Percentiles rank a stretch among this genome's conserved stretches.
Conservation (phyloP, 2,888 invertebrate species). For the Drosophila mettleri region DNA sequence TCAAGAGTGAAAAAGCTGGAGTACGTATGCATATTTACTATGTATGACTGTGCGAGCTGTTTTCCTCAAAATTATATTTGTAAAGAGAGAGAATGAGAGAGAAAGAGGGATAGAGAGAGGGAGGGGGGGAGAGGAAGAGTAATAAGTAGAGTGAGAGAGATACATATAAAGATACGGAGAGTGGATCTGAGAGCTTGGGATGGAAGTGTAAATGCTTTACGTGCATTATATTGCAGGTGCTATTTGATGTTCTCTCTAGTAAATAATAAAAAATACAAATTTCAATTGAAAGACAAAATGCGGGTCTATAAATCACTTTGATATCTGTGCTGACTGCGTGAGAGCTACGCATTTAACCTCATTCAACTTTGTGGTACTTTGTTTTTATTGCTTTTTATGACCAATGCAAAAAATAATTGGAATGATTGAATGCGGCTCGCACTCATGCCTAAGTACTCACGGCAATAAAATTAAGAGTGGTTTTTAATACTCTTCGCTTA, state of each 20-base stretch:
- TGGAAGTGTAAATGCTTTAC: conserved; percentile 2
- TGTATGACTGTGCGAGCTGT: not conserved
- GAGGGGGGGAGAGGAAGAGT: not conserved
- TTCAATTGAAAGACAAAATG: conserved; percentile 34
- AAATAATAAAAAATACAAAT: conserved; percentile 46
- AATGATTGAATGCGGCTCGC: conserved; percentile 36
- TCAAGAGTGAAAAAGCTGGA: conserved; percentile 1
- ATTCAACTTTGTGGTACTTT: conserved; percentile 41
- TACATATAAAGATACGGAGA: not conserved
- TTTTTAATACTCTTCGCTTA: conserved; percentile 48
- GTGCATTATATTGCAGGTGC: conserved; percentile 1
- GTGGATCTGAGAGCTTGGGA: not conserved
- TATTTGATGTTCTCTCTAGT: not conserved
- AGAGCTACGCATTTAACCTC: conserved; percentile 33
- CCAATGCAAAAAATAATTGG: conserved; percentile 38
- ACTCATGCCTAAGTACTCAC: conserved; percentile 21
- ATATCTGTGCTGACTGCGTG: conserved; percentile 18
- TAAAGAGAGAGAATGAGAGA: not conserved
- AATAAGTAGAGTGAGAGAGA: no score
- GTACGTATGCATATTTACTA: not conserved
- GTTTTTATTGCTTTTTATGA: conserved; percentile 37
- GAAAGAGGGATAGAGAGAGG: not conserved
- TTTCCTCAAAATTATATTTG: conserved; percentile 15
- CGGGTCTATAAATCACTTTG: conserved; percentile 30
- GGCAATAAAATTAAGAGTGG: conserved; percentile 55